phyloP scores from a whole-genome alignment of 2,797 vertebrate genomes.

The Anabacerthia variegaticeps region DNA sequence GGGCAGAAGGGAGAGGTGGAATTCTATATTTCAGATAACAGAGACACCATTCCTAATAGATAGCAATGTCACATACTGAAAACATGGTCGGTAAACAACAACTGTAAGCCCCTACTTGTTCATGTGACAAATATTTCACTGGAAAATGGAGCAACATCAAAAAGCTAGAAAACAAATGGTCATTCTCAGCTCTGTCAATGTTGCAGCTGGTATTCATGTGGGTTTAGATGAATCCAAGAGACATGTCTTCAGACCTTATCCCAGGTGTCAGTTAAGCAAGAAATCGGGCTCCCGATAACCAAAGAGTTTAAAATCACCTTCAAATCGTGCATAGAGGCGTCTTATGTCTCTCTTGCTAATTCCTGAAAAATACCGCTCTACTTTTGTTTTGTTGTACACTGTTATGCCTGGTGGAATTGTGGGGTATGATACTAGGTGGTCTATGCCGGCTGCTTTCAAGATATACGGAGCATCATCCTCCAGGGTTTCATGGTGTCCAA shows the following conservation, averaged over 20 bases:
- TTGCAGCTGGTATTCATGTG: constrained; percentile 9
- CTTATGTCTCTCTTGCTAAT: constrained; percentile 89
- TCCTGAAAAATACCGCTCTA: constrained; percentile 90
- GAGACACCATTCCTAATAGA: constrained; percentile 12
- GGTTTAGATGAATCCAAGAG: neutral
- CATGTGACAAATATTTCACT: constrained; percentile 45
- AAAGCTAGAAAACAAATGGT: constrained; percentile 45
- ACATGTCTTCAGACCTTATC: neutral
- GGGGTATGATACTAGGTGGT: constrained; percentile 90
- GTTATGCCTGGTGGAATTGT: constrained; percentile 95
- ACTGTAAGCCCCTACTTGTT: neutral
- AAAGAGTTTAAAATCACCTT: constrained; percentile 93
- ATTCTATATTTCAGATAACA: neutral
- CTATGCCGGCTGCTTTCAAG: constrained; percentile 87
- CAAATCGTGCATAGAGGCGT: constrained; percentile 87
- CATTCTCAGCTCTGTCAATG: neutral
- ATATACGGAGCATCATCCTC: constrained; percentile 91
- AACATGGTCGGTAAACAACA: constrained; percentile 5
- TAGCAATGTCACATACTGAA: neutral
- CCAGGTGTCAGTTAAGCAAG: constrained; percentile 81
- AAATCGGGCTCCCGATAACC: constrained; percentile 92
- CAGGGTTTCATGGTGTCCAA: constrained; percentile 96
- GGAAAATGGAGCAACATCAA: constrained; percentile 46
- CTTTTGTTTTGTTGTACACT: constrained; percentile 91
- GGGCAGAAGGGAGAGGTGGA: neutral